Evolutionary conservation across 2,888 invertebrate species (phyloP), one percentile per base, ranked within the genome.

Genomic region (Drosophila borborema): DNA sequence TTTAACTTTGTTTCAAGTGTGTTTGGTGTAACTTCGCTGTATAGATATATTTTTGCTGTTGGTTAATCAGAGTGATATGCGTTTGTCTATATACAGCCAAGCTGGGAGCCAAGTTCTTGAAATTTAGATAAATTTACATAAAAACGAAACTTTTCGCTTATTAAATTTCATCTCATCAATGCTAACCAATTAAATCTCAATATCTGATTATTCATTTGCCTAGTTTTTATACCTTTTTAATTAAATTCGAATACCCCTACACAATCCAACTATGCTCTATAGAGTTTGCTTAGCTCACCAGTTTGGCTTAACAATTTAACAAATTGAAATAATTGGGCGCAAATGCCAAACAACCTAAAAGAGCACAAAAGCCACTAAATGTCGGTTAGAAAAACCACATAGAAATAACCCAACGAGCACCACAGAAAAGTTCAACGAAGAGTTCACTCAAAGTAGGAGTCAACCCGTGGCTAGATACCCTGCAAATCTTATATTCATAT

Each of bases 271-370:
- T 62, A 64, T 64, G 41, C 53, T 58, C 63, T 60, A 16, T 53
- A 58, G 56, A 55, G 56, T 70, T 58, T 49, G 28, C 59, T 31
- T 38, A 23, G 10, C 40, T 56, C 36, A 2, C 56, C 64, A 76
- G 58, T 80, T 80, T 41, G 48, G 51, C 48, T 45, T 60, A 54
- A 48, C 58, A 68, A 76, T 76, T 82, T 76, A 69, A 75, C 74
- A 79, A 82, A 83, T 83, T 82, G 62, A 79, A 82, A 81, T 83
- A 82, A 81, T 82, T 82, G 83, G 72, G 76, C 79, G 79, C 68
- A 73, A 76, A 79, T 79, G 72, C 62, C 58, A 72, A 72, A 76
- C 73, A 36, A 31, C 64, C 61, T 45, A 64, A 74, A 74, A 81
- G 64, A 54, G 69, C 71, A 71, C 36, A 65, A 79, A 76, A 77